These are phyloP conservation scores for Bombus polaris DNA, from an alignment of 1,140 invertebrate genomes.

Conservation along the genomic window DNA sequence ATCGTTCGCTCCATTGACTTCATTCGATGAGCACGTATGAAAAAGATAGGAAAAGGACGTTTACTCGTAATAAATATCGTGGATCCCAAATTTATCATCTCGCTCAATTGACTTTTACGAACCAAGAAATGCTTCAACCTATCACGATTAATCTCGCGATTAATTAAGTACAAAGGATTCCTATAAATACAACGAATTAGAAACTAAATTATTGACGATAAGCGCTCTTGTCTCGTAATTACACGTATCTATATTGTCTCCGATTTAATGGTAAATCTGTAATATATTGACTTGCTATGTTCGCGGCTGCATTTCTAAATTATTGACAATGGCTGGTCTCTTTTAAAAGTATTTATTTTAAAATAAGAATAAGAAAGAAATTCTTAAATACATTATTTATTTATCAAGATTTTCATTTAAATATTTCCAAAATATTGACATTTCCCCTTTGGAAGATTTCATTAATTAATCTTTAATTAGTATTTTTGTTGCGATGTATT, in stretches of 20 bases:
- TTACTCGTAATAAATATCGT: constrained; percentile 30
- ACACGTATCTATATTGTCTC: background rate
- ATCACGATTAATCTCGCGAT: background rate
- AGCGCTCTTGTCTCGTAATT: background rate
- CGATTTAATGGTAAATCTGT: background rate
- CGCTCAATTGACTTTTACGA: constrained; percentile 45
- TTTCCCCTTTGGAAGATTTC: background rate
- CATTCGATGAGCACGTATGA: constrained; percentile 25
- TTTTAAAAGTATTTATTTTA: background rate
- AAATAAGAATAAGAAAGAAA: background rate
- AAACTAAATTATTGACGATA: background rate
- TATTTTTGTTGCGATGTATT: background rate
- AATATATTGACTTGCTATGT: background rate
- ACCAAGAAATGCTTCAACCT: background rate
- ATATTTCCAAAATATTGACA: background rate
- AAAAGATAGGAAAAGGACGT: constrained; percentile 12
- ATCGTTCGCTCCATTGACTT: constrained; percentile 27
- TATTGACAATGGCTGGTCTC: background rate
- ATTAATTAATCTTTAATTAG: background rate
- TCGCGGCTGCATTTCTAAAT: background rate
- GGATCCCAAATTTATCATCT: constrained; percentile 16
- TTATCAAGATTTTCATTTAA: background rate
- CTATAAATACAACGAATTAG: background rate
- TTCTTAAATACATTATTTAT: background rate
- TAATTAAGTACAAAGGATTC: background rate